These are phyloP conservation scores for Acipenser oxyrinchus DNA, from an alignment of 2,797 vertebrate species.

Conservation along the genomic window DNA sequence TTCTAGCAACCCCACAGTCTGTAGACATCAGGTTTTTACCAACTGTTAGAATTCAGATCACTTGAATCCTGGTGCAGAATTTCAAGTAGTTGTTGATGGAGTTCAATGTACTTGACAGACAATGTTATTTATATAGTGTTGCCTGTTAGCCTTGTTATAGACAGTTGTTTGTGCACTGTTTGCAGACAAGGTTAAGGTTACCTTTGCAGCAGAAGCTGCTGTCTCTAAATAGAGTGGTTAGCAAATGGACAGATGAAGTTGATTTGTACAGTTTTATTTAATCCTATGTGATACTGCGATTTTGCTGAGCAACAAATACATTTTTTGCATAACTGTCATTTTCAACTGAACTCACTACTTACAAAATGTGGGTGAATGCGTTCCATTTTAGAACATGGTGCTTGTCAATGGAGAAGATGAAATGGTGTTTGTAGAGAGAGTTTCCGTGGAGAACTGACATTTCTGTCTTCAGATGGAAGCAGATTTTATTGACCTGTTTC, in stretches of 20 bases:
- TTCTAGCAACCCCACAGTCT: constrained; percentile 20
- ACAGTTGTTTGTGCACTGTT: constrained; percentile 15
- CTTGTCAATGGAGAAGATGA: not conserved
- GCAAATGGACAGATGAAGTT: constrained; percentile 4
- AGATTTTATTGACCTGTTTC: not conserved
- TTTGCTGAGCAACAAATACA: too few species aligned
- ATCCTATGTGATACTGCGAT: not conserved
- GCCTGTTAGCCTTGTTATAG: constrained; percentile 20
- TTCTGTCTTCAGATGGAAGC: not conserved
- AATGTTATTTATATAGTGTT: constrained; percentile 27
- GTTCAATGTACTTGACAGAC: constrained; percentile 33
- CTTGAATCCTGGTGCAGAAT: constrained; percentile 22
- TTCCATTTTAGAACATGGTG: not conserved
- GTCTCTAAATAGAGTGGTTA: constrained; percentile 14
- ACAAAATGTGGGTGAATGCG: not conserved
- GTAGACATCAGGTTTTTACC: constrained; percentile 17
- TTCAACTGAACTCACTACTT: not conserved
- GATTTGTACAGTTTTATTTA: constrained; percentile 9
- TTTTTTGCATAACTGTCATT: not conserved
- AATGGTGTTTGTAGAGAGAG: not conserved
- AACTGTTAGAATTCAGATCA: constrained; percentile 21
- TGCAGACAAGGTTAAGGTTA: constrained; percentile 25
- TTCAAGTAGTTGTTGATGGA: constrained; percentile 18
- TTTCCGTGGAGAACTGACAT: not conserved
- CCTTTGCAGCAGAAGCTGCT: constrained; percentile 9